These are phyloP conservation scores for Oreochromis niloticus DNA, from an alignment of 2,113 vertebrate species.

Conservation along the genomic window DNA sequence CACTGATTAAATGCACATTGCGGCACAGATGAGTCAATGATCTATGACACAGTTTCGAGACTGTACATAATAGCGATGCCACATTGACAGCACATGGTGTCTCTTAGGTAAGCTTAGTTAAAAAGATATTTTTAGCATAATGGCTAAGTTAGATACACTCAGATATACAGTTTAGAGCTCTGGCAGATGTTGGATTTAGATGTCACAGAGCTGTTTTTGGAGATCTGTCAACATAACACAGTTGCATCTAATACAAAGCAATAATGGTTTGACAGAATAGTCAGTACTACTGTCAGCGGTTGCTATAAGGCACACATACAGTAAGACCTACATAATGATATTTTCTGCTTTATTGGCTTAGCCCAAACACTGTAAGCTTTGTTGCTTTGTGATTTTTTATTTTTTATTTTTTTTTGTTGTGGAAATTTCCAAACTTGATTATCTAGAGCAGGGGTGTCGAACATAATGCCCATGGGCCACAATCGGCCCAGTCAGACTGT, in stretches of 20 bases:
- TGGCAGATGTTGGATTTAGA: neutral
- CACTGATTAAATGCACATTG: neutral
- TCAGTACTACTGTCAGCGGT: neutral
- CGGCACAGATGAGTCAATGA: conserved; percentile 18
- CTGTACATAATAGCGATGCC: conserved; percentile 6
- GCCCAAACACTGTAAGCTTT: neutral
- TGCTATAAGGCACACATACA: neutral
- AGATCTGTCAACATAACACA: neutral
- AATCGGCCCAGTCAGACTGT: neutral
- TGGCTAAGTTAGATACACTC: neutral
- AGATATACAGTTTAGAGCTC: neutral
- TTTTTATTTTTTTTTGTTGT: neutral
- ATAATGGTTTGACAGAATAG: neutral
- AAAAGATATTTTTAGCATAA: neutral
- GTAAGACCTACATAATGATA: neutral
- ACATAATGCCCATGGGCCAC: neutral
- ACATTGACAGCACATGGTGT: neutral
- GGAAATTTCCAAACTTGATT: neutral
- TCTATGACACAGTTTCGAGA: neutral
- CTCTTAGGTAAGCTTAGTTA: neutral
- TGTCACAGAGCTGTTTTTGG: neutral
- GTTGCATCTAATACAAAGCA: neutral
- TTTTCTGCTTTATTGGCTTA: neutral
- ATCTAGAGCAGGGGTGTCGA: neutral
- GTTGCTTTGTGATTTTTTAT: neutral